Percentiles rank a stretch among this genome's conserved stretches.
These are phyloP conservation scores for Pogona vitticeps DNA, from an alignment of 2,113 vertebrate species.

Conservation along the genomic window DNA sequence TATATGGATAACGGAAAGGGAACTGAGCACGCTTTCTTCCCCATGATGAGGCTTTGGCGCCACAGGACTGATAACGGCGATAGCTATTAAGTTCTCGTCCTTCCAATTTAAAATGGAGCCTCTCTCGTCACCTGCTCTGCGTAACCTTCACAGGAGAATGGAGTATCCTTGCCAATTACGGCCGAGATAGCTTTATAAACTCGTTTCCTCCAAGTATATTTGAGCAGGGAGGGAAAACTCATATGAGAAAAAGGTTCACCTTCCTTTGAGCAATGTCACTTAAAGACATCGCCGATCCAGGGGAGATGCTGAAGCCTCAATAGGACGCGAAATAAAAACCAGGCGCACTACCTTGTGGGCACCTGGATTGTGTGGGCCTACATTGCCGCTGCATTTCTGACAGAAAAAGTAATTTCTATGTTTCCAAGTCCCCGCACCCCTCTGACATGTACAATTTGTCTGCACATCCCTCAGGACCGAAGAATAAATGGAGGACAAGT, in stretches of 20 bases:
- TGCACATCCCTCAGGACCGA: slow-evolving; percentile 53
- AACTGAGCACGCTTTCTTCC: slow-evolving; percentile 35
- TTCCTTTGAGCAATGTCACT: slow-evolving; percentile 73
- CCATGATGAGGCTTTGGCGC: slow-evolving; percentile 49
- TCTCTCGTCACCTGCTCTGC: slow-evolving; percentile 53
- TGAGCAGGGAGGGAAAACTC: slow-evolving; percentile 57
- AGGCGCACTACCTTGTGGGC: fast-evolving
- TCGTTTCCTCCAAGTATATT: slow-evolving; percentile 65
- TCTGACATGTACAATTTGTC: slow-evolving; percentile 65
- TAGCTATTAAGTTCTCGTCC: slow-evolving; percentile 68
- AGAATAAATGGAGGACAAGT: slow-evolving; percentile 67
- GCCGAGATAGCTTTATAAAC: slow-evolving; percentile 68
- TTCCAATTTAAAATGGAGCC: slow-evolving; percentile 60
- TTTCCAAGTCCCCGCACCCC: slow-evolving; percentile 31
- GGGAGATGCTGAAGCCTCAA: slow-evolving; percentile 41
- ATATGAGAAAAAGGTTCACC: slow-evolving; percentile 63
- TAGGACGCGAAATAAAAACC: slow-evolving; percentile 18
- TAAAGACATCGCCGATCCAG: slow-evolving; percentile 49
- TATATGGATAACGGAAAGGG: slow-evolving; percentile 1
- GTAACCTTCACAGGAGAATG: slow-evolving; percentile 69
- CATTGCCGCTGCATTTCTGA: slow-evolving; percentile 26
- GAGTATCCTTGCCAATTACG: slow-evolving; percentile 69
- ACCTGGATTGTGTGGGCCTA: slow-evolving; percentile 38
- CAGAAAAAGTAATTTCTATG: not conserved
- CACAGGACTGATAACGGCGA: slow-evolving; percentile 52